Base-by-base conservation (phyloP, 2,797 vertebrate species). In the Pempheris klunzingeri region DNA sequence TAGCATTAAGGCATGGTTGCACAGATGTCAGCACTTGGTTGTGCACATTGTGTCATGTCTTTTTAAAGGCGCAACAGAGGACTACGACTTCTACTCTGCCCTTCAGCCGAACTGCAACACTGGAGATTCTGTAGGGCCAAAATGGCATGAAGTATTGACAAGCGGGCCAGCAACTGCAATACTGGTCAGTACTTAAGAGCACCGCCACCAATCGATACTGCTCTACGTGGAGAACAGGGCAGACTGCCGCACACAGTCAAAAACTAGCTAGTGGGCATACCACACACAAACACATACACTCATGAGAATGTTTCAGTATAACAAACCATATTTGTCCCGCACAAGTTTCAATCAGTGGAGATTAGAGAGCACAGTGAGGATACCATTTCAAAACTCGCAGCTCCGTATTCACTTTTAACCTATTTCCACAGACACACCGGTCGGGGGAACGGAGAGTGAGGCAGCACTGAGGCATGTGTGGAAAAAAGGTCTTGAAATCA, bases 401-500 rank as follows among this genome's bases (percentile, higher is more conserved):
- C 67, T 63, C 36, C 34, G 52, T 55, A 7, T 55, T 81, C 39
- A 55, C 44, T 38, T 52, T 65, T 61, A 76, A 78, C 74, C 22
- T 5, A 24, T 67, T 67, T 67, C 58, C 65, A 68, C 59, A 78
- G 81, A 72, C 32, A 65, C 28, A 62, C 28, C 8, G 53, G 55
- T 62, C 41, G 24, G 74, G 26, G 64, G 6, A 80, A 39, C 61
- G 30, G 67, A 77, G 72, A 61, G 49, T 8, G 38, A 77, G 61
- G 57, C 74, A 66, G 71, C 63, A 36, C 65, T 55, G 59, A 86
- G 79, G 84, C 74, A 86, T 73, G 87, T 47, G 20, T 82, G 82
- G 72, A 80, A 69, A 88, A n/a, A 87, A 32, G 46, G 39, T 77
- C 87, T 82, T 88, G 86, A 87, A 89, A 82, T 82, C 60, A 28